A percentile compares a stretch with the other conserved stretches of the same genome.
phyloP scores from a whole-genome alignment of 2,113 vertebrate genomes.

The Hipposideros armiger region DNA sequence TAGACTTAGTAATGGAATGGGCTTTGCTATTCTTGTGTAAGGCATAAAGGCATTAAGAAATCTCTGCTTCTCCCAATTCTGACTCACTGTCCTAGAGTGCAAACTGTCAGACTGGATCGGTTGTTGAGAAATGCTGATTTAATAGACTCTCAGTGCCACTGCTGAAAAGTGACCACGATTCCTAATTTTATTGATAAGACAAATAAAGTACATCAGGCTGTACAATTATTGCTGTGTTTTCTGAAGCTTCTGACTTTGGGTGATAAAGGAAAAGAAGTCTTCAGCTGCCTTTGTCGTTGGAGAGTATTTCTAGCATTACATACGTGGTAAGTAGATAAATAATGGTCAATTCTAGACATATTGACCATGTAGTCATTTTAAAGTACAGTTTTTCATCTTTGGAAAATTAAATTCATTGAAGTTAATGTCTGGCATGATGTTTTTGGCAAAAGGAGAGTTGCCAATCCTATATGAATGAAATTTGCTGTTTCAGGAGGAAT shows the following conservation, averaged over 20 bases:
- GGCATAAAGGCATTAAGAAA: background rate
- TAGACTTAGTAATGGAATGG: conserved; percentile 26
- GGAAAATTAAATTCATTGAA: conserved; percentile 7
- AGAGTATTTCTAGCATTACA: background rate
- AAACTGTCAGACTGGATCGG: background rate
- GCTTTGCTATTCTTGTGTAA: background rate
- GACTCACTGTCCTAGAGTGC: background rate
- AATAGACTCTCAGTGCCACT: background rate
- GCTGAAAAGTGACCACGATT: background rate
- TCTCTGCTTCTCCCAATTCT: background rate
- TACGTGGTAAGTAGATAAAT: background rate
- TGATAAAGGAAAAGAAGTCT: background rate
- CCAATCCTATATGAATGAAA: conserved; percentile 27
- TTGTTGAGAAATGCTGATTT: background rate
- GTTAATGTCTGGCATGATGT: conserved; percentile 18
- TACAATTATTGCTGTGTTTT: background rate
- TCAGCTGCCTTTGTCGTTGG: background rate
- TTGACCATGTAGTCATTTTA: conserved; percentile 37
- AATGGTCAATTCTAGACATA: background rate
- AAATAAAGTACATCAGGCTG: background rate
- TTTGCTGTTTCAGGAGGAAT: background rate
- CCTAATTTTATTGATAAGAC: background rate
- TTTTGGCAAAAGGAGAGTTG: conserved; percentile 16
- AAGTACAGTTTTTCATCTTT: conserved; percentile 34
- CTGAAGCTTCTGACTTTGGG: background rate